Percentiles rank a stretch among this genome's conserved stretches.
phyloP scores from a whole-genome alignment of 2,113 vertebrate genomes.

The Leucoraja erinaceus region DNA sequence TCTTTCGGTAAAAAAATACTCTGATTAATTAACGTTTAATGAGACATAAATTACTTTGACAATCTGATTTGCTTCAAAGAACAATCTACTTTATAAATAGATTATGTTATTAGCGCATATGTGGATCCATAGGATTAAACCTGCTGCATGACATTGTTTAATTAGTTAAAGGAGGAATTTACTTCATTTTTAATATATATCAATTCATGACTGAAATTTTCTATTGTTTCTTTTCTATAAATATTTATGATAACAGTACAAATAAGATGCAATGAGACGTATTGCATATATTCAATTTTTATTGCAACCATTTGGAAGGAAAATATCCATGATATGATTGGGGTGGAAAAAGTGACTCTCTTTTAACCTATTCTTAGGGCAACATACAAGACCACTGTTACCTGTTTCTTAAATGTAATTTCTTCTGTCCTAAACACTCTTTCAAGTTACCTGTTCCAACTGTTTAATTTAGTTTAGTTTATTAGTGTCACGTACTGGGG shows the following conservation, averaged over 20 bases:
- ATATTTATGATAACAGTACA: not conserved
- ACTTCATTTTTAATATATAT: not conserved
- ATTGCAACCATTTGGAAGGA: not conserved
- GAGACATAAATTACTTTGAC: slow-evolving; percentile 30
- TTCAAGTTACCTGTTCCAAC: not conserved
- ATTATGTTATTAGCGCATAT: slow-evolving; percentile 22
- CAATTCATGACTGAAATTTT: not conserved
- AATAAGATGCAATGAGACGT: not conserved
- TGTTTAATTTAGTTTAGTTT: not conserved
- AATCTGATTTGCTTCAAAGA: slow-evolving; percentile 32
- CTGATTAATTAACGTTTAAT: slow-evolving; percentile 22
- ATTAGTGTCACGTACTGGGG: no score
- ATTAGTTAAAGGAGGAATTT: slow-evolving; percentile 23
- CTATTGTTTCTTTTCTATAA: not conserved
- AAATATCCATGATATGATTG: not conserved
- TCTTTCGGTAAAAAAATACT: not conserved
- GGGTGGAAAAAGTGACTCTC: not conserved
- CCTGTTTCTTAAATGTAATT: not conserved
- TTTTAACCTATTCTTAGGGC: not conserved
- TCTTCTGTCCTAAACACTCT: not conserved
- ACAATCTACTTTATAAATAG: not conserved
- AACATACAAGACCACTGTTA: not conserved
- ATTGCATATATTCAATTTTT: not conserved
- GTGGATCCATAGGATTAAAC: not conserved
- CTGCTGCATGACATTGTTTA: not conserved